Conservation (phyloP, 2,797 vertebrate genomes). For the Babyrousa celebensis region DNA sequence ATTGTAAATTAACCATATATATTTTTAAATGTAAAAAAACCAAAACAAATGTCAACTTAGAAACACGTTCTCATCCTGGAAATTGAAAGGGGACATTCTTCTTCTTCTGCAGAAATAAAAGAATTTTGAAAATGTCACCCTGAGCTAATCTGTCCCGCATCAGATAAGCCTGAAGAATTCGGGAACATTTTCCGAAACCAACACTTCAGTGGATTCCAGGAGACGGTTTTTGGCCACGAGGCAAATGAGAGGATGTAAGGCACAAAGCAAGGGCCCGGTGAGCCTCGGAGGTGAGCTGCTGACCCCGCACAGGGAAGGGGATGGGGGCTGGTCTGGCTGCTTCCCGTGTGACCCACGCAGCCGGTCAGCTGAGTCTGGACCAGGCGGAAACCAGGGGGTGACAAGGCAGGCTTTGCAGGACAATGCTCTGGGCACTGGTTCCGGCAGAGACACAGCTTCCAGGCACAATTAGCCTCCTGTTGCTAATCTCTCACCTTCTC, state of each 20-base stretch:
- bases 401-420: too few species aligned
- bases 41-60: not conserved
- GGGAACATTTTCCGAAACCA: not conserved
- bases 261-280: rapidly evolving
- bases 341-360: too few species aligned
- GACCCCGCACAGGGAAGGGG: too few species aligned
- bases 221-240: not conserved
- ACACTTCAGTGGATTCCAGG: not conserved
- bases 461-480: constrained; percentile 88
- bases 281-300: not conserved
- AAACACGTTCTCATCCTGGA: too few species aligned
- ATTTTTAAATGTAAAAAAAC: too few species aligned
- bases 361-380: rapidly evolving
- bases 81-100: too few species aligned
- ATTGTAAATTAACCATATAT: too few species aligned
- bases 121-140: not conserved
- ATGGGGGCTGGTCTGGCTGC: too few species aligned
- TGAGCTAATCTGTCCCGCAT: not conserved
- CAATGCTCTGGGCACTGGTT: too few species aligned
- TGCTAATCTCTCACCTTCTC: constrained; percentile 91
- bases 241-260: not conserved
- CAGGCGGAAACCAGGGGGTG: too few species aligned
- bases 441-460: too few species aligned
- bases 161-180: not conserved
- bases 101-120: not conserved